Evolutionary conservation across 2,888 invertebrate species (phyloP).

Genomic region (Andrena camellia): DNA sequence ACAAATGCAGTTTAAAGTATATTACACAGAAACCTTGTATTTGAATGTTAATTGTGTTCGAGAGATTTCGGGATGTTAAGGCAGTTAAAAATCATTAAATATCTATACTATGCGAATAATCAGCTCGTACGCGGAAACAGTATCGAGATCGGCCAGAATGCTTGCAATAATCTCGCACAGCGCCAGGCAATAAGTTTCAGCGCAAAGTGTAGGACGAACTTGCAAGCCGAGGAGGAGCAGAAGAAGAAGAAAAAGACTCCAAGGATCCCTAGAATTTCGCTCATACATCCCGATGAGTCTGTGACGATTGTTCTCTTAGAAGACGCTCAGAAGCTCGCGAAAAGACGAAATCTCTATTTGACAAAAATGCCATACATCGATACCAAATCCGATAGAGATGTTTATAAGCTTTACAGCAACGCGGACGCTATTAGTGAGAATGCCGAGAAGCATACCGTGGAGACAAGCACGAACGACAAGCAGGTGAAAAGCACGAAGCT

Average conservation of each 20-base stretch:
- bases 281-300: constrained; percentile 87
- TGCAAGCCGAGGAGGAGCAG: accelerated
- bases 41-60: not conserved
- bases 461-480: constrained; percentile 18
- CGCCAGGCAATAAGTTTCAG: not conserved
- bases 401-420: constrained; percentile 87
- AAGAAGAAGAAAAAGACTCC: constrained; percentile 74
- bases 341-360: constrained; percentile 89
- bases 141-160: not conserved
- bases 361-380: constrained; percentile 87
- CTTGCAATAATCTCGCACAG: not conserved
- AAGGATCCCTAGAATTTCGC: constrained; percentile 86
- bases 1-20: not conserved
- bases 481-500: constrained; percentile 76
- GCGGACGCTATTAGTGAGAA: accelerated
- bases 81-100: not conserved
- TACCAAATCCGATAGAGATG: constrained; percentile 89
- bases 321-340: constrained; percentile 90
- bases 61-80: not conserved
- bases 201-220: accelerated
- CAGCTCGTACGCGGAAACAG: not conserved
- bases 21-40: not conserved
- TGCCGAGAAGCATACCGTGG: not conserved
- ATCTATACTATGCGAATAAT: not conserved
- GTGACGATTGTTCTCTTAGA: constrained; percentile 88